Evolutionary conservation across 2,888 invertebrate genomes (phyloP), one percentile per base, ranked within the genome.

Genomic region (Leptinotarsa rubiginosa): DNA sequence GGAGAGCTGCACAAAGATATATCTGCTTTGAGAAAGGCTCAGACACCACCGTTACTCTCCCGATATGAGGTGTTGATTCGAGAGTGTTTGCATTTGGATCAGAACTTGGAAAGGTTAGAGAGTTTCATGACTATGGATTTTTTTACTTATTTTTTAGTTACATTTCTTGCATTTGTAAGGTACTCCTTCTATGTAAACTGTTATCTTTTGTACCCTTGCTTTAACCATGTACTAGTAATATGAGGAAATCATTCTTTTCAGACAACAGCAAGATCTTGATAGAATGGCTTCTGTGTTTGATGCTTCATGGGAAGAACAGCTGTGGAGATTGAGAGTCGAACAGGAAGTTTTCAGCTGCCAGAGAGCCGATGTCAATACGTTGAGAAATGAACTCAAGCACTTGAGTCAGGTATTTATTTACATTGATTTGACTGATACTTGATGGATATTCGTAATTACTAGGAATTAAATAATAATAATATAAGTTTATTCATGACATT

Each of bases 231-330:
- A 50, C 50, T 5, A 13, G n/a, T 69, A 31, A 56, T 70, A 20
- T 15, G 18, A 41, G 41, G 41, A 41, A 41, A 41, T 41, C 41
- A 41, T 64, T 50, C 3, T 16, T 67, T 73, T 18, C 66, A 83
- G 83, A 77, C 91, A 92, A 82, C 91, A 92, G 80, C 87, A 89
- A 54, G 92, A 92, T 83, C 84, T 92, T 76, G 92, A 92, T 75
- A 87, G 91, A 65, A 88, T 92, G 83, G 88, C 90, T 71, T 88
- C 89, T 7, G 88, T 90, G 5, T 92, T 92, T 80, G 92, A 92
- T 77, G 88, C 91, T 65, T 89, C 92, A 2, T 94, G 94, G 94
- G 93, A 94, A 83, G 93, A 93, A 82, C 92, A 93, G 81, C 86
- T 93, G 41, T 92, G 93, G 86, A 88, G 93, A 76, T 90, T 94